Evolutionary conservation across 2,888 invertebrate species (phyloP).

Genomic region (Hofmannophila pseudospretella): DNA sequence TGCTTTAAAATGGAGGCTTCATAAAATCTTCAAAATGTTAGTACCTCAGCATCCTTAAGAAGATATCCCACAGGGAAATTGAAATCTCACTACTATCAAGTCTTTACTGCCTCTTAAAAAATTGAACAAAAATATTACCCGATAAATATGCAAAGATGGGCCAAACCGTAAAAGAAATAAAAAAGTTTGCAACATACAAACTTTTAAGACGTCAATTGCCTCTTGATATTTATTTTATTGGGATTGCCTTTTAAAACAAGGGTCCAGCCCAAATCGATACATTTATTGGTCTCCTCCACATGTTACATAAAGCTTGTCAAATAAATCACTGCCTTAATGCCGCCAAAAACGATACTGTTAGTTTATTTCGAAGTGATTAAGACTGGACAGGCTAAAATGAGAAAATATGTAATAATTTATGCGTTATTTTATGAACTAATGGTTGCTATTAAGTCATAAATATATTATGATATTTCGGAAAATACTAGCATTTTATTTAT

Average conservation of each 20-base stretch:
- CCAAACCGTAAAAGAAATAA: constrained; percentile 10
- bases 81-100: constrained; percentile 27
- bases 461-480: not conserved
- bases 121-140: constrained; percentile 5
- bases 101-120: constrained; percentile 5
- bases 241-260: constrained; percentile 53
- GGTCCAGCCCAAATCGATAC: constrained; percentile 51
- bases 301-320: constrained; percentile 44
- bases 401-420: constrained; percentile 10
- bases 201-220: constrained; percentile 40
- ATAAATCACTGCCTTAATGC: constrained; percentile 69
- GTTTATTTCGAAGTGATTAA: constrained; percentile 61
- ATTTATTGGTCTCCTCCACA: constrained; percentile 60
- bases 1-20: constrained; percentile 13
- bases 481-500: too few species aligned
- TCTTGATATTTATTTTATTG: constrained; percentile 49
- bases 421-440: constrained; percentile 13
- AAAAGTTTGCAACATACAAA: constrained; percentile 19
- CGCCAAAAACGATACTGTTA: constrained; percentile 55
- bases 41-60: constrained; percentile 19
- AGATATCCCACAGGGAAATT: constrained; percentile 31
- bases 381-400: constrained; percentile 27
- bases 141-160: constrained; percentile 11
- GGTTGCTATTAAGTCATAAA: constrained; percentile 3
- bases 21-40: constrained; percentile 25